phyloP scores from a whole-genome alignment of 2,888 invertebrate genomes.

The Osmoderma eremita region DNA sequence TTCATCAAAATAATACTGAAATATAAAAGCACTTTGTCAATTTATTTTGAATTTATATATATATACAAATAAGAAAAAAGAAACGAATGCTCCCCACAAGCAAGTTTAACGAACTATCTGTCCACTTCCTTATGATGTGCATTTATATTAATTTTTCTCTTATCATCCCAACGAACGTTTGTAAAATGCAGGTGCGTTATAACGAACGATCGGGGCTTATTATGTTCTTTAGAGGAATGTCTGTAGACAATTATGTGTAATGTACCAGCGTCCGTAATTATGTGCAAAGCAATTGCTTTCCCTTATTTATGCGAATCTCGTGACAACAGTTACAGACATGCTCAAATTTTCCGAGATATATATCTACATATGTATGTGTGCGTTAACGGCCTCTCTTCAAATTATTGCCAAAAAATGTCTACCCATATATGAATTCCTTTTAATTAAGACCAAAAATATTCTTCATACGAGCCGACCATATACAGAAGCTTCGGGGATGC shows the following conservation, averaged over 20 bases:
- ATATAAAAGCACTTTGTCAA: too few relatives aligned
- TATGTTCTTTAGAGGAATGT: slow-evolving; percentile 19
- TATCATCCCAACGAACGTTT: slow-evolving; percentile 17
- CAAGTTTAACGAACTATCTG: slow-evolving; percentile 25
- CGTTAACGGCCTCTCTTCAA: slow-evolving; percentile 15
- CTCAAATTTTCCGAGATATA: not conserved
- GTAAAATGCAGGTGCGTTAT: slow-evolving; percentile 27
- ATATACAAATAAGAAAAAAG: too few relatives aligned
- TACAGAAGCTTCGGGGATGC: slow-evolving; percentile 21
- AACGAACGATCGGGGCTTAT: slow-evolving; percentile 21
- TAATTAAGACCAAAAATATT: slow-evolving; percentile 36
- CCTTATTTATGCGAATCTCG: slow-evolving; percentile 29
- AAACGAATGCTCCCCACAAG: not conserved
- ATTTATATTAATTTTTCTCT: slow-evolving; percentile 19
- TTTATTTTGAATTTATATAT: too few relatives aligned
- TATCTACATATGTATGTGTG: too few relatives aligned
- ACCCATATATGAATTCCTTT: slow-evolving; percentile 40
- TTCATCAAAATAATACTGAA: too few relatives aligned
- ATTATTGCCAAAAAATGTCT: slow-evolving; percentile 34
- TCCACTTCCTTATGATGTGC: not conserved
- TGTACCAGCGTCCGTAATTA: slow-evolving; percentile 21
- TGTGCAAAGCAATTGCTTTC: slow-evolving; percentile 27
- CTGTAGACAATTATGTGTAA: slow-evolving; percentile 24
- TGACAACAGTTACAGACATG: slow-evolving; percentile 16
- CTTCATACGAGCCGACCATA: slow-evolving; percentile 22